These are phyloP conservation scores for Scrobipalpa atriplicella DNA, from an alignment of 2,888 invertebrate genomes.

Conservation along the genomic window DNA sequence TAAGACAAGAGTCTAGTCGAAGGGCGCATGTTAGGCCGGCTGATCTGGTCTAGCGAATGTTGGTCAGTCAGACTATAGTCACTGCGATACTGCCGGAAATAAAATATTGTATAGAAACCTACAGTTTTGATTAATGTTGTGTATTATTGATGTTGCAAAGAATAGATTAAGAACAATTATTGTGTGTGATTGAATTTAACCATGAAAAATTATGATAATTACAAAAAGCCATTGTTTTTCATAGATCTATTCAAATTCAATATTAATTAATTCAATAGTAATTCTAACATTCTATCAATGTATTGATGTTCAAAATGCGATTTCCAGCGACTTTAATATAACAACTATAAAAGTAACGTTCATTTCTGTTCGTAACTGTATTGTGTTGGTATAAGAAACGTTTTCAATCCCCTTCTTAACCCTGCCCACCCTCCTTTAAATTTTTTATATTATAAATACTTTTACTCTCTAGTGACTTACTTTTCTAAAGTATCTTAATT, in stretches of 20 bases:
- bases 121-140: background rate
- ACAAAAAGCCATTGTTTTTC: background rate
- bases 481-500: conserved; percentile 34
- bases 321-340: background rate
- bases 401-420: conserved; percentile 39
- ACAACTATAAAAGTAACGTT: conserved; percentile 19
- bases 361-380: conserved; percentile 25
- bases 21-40: too few species aligned
- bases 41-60: too few species aligned
- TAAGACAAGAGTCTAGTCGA: too few species aligned
- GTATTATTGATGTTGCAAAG: background rate
- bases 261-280: background rate
- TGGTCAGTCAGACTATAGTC: background rate
- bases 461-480: conserved; percentile 42
- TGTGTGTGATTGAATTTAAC: background rate
- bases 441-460: conserved; percentile 1
- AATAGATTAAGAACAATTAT: background rate
- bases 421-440: conserved; percentile 69
- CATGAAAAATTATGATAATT: background rate
- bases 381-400: conserved; percentile 41
- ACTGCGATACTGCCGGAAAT: background rate
- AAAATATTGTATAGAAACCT: background rate
- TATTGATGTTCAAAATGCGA: conserved; percentile 8
- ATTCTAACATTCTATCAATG: background rate
- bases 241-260: conserved; percentile 4